These are phyloP conservation scores for Coranthus polyacanthus DNA, from an alignment of 2,797 vertebrate genomes.

Conservation along the genomic window DNA sequence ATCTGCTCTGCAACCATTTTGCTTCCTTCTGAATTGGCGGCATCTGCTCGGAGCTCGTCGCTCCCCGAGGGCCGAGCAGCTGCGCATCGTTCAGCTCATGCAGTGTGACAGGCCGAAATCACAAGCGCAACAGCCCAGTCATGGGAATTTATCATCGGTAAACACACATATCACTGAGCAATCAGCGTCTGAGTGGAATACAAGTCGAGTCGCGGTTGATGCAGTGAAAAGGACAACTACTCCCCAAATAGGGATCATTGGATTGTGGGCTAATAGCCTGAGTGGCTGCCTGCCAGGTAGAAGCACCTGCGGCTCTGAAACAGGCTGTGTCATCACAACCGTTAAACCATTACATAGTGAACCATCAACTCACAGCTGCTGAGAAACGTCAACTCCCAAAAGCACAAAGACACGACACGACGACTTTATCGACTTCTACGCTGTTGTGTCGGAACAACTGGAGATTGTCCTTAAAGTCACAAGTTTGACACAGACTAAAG, in stretches of 20 bases:
- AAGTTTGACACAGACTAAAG: background rate
- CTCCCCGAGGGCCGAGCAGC: conserved; percentile 78
- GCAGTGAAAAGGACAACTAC: conserved; percentile 61
- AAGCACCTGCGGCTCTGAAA: conserved; percentile 67
- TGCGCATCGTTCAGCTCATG: conserved; percentile 82
- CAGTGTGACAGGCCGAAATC: conserved; percentile 70
- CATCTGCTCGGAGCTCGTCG: conserved; percentile 73
- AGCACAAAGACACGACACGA: background rate
- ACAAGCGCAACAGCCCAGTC: conserved; percentile 70
- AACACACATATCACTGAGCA: conserved; percentile 73
- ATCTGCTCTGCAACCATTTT: conserved; percentile 76
- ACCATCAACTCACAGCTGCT: conserved; percentile 46
- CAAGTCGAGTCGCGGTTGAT: conserved; percentile 45
- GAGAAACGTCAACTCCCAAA: conserved; percentile 20
- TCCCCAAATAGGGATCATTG: conserved; percentile 58
- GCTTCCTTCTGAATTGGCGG: conserved; percentile 80
- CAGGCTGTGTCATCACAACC: conserved; percentile 37
- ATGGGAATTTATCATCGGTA: conserved; percentile 65
- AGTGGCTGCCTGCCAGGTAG: conserved; percentile 72
- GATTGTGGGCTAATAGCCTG: conserved; percentile 62
- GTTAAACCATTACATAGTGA: conserved; percentile 33
- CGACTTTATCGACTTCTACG: background rate
- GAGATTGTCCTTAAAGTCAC: background rate
- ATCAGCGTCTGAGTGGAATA: conserved; percentile 63
- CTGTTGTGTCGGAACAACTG: background rate